Base-by-base conservation (phyloP, 1,140 invertebrate genomes). In the Calosoma granatense region DNA sequence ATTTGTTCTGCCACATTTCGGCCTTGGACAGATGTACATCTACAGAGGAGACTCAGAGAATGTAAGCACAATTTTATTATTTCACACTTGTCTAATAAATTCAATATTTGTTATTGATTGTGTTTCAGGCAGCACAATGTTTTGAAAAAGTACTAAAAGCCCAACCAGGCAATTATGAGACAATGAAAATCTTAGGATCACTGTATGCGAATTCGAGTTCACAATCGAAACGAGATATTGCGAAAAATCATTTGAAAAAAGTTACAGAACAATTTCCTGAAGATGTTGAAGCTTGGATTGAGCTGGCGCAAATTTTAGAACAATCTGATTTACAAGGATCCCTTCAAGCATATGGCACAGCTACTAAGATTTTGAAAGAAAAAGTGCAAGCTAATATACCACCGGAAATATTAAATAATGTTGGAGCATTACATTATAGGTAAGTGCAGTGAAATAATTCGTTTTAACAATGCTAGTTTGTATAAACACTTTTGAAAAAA, bases 271-370 rank as follows among this genome's bases (percentile, higher is more conserved):
- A 97, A 72, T 95, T 94, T 72, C 92, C 94, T 0, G 95, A 99
- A 65, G 97, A 99, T 74, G 91, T 98, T 1, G 97, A 99, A 72
- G 96, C 95, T 1, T 98, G 97, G 93, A 98, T 99, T 61, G 97
- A 99, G 73, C 74, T 98, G 51, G 97, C 96, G 0, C 96, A 99
- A 75, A 97, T 99, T 67, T 77, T 98, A 26, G 96, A 99, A 68
- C 92, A 97, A 67, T 88, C 86, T 65, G 96, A 98, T 81, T 77
- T 96, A 22, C 87, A 88, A 72, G 83, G 81, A 20, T 84, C 95
- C 1, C 72, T 99, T 14, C 85, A 88, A 65, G 94, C 95, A 0
- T 99, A 99, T 70, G 88, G 84, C 51, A 97, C 90, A 36, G 94
- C 96, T 1, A 95, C 92, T 22, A 87, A 87, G 63, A 93, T 99